Percentiles rank a stretch among this genome's conserved stretches.
Evolutionary conservation across 1,140 invertebrate species (phyloP).

Genomic region (Nasonia vitripennis): DNA sequence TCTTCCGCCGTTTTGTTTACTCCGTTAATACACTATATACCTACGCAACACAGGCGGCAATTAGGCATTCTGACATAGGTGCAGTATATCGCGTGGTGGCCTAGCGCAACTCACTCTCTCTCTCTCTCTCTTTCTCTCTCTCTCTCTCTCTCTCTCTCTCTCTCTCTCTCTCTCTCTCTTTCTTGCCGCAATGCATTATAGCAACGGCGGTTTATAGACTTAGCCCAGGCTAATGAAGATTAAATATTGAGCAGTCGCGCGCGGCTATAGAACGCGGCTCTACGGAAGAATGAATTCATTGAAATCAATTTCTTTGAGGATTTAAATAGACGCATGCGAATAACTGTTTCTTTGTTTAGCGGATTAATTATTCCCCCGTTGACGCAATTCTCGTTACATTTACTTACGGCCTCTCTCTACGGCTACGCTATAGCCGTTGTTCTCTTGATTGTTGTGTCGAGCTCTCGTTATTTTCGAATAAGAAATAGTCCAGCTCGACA

Average conservation of each 20-base stretch:
- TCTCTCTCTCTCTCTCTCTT: too few species aligned
- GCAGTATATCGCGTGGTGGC: not conserved
- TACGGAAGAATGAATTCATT: not conserved
- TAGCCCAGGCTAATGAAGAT: not conserved
- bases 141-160: too few species aligned
- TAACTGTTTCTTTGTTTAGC: too few species aligned
- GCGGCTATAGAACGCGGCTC: not conserved
- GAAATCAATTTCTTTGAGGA: not conserved
- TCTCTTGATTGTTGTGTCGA: too few species aligned
- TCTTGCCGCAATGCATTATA: not conserved
- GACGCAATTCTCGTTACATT: too few species aligned
- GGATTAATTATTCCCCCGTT: too few species aligned
- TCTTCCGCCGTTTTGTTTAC: too few species aligned
- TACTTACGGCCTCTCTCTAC: too few species aligned
- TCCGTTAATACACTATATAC: not conserved
- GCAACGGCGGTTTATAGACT: not conserved
- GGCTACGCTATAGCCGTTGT: too few species aligned
- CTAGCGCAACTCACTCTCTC: not conserved
- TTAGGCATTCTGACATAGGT: not conserved
- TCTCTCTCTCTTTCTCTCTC: too few species aligned
- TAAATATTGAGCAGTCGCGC: not conserved
- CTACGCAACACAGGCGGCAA: not conserved
- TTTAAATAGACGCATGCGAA: not conserved
- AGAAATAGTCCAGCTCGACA: not conserved
- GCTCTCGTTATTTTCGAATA: too few species aligned